These are phyloP conservation scores for Antedon bifida DNA, from an alignment of 35 echinoderm and acorn worm genomes.

Conservation along the genomic window DNA sequence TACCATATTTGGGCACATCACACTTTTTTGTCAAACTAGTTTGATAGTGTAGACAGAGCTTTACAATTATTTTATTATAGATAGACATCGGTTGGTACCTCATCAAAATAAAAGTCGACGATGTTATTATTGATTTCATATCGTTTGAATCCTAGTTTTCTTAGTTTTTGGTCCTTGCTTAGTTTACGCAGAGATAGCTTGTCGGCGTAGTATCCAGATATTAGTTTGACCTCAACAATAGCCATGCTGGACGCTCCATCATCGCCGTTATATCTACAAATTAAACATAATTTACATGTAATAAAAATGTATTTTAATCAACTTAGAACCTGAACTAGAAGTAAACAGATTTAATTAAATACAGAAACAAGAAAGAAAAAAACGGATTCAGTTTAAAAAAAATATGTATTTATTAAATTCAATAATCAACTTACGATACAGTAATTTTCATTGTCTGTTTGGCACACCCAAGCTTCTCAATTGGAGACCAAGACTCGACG, in stretches of 20 bases:
- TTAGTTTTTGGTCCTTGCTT: background rate
- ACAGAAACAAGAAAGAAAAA: no score
- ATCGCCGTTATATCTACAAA: conserved; percentile 16
- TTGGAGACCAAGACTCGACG: background rate
- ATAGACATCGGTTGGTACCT: no score
- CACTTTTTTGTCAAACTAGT: no score
- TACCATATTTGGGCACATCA: no score
- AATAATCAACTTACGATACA: background rate
- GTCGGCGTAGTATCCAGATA: conserved; percentile 15
- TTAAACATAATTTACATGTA: background rate
- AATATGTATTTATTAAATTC: no score
- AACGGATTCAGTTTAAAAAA: no score
- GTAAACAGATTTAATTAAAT: no score
- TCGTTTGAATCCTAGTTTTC: background rate
- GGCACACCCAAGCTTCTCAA: background rate
- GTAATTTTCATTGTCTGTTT: background rate
- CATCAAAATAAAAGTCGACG: background rate
- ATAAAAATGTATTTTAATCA: no score
- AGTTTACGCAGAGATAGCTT: background rate
- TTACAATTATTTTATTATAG: no score
- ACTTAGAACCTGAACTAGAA: no score
- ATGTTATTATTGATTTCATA: background rate
- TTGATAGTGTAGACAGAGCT: no score
- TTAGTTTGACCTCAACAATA: conserved; percentile 18
- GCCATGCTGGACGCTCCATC: conserved; percentile 37